Evolutionary conservation across 2,888 invertebrate genomes (phyloP).

Genomic region (Xylota sylvarum): DNA sequence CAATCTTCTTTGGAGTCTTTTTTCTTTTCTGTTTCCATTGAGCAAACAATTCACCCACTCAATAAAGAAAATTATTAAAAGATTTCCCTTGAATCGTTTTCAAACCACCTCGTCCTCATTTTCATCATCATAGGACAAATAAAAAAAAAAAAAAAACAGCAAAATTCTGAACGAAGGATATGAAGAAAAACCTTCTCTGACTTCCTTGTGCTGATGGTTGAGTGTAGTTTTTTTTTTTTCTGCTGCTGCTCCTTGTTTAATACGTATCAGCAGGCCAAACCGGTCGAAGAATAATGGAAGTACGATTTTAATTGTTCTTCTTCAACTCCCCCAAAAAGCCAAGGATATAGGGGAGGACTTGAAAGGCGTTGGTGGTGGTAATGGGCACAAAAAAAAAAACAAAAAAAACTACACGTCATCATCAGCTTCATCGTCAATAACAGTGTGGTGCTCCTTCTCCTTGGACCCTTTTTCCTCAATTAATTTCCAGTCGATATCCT

Average conservation of each 20-base stretch:
- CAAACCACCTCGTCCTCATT: constrained; percentile 16
- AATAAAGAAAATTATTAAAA: constrained; percentile 69
- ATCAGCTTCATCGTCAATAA: constrained; percentile 32
- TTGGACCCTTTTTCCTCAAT: constrained; percentile 22
- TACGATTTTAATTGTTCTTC: constrained; percentile 50
- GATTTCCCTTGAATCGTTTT: constrained; percentile 58
- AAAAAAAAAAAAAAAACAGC: background rate
- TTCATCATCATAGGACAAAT: constrained; percentile 2
- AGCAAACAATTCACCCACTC: constrained; percentile 61
- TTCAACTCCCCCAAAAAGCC: background rate
- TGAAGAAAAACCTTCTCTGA: constrained; percentile 21
- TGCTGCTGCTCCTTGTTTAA: constrained; percentile 3
- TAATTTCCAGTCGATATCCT: constrained; percentile 41
- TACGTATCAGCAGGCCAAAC: background rate
- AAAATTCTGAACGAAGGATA: constrained; percentile 1
- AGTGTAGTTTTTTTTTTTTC: background rate
- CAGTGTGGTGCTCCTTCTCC: background rate
- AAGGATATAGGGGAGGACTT: constrained; percentile 1
- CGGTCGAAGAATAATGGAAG: constrained; percentile 5
- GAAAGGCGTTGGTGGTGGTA: background rate
- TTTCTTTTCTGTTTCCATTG: constrained; percentile 32
- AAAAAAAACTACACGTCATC: constrained; percentile 38
- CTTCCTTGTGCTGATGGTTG: constrained; percentile 4
- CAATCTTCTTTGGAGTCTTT: background rate
- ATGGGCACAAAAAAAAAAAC: background rate